Percentiles rank a stretch among this genome's conserved stretches.
Evolutionary conservation across 2,797 vertebrate genomes (phyloP).

Genomic region (Lepilemur septentrionalis): DNA sequence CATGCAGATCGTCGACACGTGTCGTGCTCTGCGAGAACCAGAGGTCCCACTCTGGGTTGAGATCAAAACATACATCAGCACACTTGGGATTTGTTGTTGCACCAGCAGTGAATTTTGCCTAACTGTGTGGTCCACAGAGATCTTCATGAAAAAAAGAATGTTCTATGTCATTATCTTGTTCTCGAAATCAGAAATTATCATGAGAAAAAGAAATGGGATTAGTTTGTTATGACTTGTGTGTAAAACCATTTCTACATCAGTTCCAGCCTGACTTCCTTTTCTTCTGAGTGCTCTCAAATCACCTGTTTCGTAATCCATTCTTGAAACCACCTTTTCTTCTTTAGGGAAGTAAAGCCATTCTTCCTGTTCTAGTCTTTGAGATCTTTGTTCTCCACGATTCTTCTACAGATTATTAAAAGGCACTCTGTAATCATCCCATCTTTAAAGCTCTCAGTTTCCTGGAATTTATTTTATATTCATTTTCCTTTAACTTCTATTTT

Average conservation of each 20-base stretch:
- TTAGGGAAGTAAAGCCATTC: neutral
- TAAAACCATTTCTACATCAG: neutral
- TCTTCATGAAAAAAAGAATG: neutral
- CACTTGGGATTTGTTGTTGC: neutral
- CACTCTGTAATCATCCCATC: neutral
- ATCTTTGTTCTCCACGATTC: neutral
- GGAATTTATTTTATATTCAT: neutral
- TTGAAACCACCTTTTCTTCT: slow-evolving; percentile 1
- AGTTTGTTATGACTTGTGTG: neutral
- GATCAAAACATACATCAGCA: neutral
- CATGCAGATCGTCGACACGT: neutral
- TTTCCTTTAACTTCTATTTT: neutral
- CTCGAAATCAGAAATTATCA: neutral
- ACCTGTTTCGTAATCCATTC: neutral
- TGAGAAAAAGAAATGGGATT: neutral
- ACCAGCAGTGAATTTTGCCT: neutral
- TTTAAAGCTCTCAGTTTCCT: slow-evolving; percentile 9
- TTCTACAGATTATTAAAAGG: neutral
- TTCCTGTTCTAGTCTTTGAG: neutral
- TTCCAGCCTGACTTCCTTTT: neutral
- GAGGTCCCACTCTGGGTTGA: neutral
- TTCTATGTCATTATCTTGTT: neutral
- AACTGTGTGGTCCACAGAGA: neutral
- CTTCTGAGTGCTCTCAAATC: neutral
- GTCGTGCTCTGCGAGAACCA: neutral